Conservation (phyloP, 2,113 vertebrate species). For the Neotragus pygmaeus region DNA sequence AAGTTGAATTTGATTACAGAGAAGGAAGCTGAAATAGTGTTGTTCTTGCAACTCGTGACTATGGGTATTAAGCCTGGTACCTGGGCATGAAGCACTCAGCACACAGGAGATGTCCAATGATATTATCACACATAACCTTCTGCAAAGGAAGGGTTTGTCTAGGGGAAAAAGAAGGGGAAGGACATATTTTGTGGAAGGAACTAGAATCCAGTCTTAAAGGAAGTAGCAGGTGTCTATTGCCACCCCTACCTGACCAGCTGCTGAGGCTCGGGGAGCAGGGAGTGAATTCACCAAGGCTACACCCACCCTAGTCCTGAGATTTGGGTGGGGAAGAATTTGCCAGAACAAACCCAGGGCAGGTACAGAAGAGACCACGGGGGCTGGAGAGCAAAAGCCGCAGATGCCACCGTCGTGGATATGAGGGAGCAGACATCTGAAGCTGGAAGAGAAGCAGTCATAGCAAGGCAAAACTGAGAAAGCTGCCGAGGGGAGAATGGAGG, state of each 20-base stretch:
- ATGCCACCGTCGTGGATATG: too few species aligned
- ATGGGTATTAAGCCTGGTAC: not conserved
- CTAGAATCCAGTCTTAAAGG: not conserved
- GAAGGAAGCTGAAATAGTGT: not conserved
- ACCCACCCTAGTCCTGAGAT: not conserved
- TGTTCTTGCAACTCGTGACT: not conserved
- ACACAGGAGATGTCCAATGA: not conserved
- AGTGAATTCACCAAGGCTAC: rapidly evolving
- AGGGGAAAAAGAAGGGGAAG: not conserved
- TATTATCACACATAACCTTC: not conserved
- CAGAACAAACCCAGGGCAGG: not conserved
- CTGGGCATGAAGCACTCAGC: not conserved
- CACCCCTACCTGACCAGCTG: not conserved
- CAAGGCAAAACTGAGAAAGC: not conserved
- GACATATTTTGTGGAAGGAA: not conserved
- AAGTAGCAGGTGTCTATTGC: not conserved
- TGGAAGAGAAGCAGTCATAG: not conserved
- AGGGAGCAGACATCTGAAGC: not conserved
- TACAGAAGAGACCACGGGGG: not conserved
- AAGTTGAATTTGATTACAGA: constrained; percentile 8
- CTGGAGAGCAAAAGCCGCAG: not conserved
- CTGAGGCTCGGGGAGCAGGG: too few species aligned
- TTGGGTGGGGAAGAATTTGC: not conserved
- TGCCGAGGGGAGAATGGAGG: not conserved
- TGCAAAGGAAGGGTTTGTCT: not conserved